Evolutionary conservation across 2,113 vertebrate species (phyloP).

Genomic region (western clawed frog (Xenopus tropicalis)): UCB_Xtro_10.0 CM004444.2:106958001-106958500

Average conservation of each 20-base stretch:
- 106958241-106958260: constrained; percentile 19
- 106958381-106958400: too few species aligned
- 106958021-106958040: constrained; percentile 8
- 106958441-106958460: too few species aligned
- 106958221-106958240: constrained; percentile 30
- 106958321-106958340: too few species aligned
- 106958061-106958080: constrained; percentile 40
- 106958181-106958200: constrained; percentile 4
- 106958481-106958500: too few species aligned
- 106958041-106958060: constrained; percentile 30
- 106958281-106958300: constrained; percentile 6
- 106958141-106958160: constrained; percentile 40
- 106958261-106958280: constrained; percentile 7
- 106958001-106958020: background rate
- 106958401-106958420: too few species aligned
- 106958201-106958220: constrained; percentile 38
- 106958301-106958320: background rate
- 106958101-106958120: constrained; percentile 21
- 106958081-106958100: constrained; percentile 41
- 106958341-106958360: too few species aligned
- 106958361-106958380: too few species aligned
- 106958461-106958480: too few species aligned
- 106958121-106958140: constrained; percentile 43
- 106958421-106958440: too few species aligned
- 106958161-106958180: constrained; percentile 21